Evolutionary conservation across 1,140 invertebrate genomes (phyloP), one percentile per base, ranked within the genome.

Genomic region (Hylyphantes graminicola): DNA sequence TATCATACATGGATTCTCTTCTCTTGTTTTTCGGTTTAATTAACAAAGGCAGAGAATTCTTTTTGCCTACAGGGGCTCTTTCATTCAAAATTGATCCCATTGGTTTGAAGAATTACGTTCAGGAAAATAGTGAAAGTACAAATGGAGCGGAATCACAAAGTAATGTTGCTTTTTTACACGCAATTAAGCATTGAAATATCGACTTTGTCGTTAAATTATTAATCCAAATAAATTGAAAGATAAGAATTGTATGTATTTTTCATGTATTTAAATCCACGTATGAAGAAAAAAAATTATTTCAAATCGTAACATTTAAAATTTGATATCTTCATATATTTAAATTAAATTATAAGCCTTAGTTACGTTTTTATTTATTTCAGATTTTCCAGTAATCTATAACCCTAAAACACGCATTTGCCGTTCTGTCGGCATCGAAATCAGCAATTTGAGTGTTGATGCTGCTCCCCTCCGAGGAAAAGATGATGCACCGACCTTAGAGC

Each of bases 381-480:
- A 17, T 61, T 0, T 85, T 55, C 74, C 82, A 15, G 82, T 76
- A 2, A 77, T 57, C 6, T 85, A 35, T 19, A 61, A 85, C 15
- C 17, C 19, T 19, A 19, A 61, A 9, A 85, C 55, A 53, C 17
- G 53, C 10, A 68, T 17, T 12, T 85, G 82, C n/a, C 73, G 82
- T n/a, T 70, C 95, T 64, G 96, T 95, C 7, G 97, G 96, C 54
- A 92, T 98, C 50, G 96, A 97, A 90, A 91, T 98, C 12, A 92
- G 94, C 87, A 96, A 96, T 64, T 92, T 98, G 88, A 97, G 97
- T 89, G 94, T 95, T 0, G 95, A 95, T 85, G 90, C 97, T 7
- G 96, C 72, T n/a, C 61, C 80, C 10, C 48, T 48, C 12, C 96
- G 2, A 95, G 96, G 35, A 92, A 94, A 83, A 93, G 95, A 96